phyloP scores from a whole-genome alignment of 1,140 invertebrate genomes.

The Myzus persicae region DNA sequence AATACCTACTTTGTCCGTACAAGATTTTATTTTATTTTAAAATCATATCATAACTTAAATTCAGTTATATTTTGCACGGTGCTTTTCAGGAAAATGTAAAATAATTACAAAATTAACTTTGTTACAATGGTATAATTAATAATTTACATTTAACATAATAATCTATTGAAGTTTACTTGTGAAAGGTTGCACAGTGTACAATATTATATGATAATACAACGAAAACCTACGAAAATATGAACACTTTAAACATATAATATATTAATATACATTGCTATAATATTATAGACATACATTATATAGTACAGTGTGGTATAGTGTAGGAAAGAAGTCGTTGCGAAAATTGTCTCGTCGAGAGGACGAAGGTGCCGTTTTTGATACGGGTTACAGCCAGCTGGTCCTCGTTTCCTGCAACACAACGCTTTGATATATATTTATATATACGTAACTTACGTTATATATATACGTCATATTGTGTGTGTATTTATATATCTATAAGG shows the following conservation, averaged over 20 bases:
- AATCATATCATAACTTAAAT: not conserved
- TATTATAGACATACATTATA: not conserved
- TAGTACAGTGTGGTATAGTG: fast-evolving
- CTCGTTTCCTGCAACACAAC: not conserved
- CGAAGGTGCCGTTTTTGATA: not conserved
- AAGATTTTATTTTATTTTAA: not conserved
- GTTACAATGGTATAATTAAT: not conserved
- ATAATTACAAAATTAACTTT: not conserved
- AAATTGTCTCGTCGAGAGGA: not conserved
- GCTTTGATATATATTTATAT: not conserved
- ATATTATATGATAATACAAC: not conserved
- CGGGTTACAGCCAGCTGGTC: not conserved
- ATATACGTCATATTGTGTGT: not conserved
- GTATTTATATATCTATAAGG: too few relatives aligned
- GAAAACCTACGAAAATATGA: not conserved
- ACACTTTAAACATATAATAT: not conserved
- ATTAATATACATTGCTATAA: not conserved
- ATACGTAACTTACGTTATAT: not conserved
- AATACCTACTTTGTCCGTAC: too few relatives aligned
- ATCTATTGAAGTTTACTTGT: too few relatives aligned
- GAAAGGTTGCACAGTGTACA: not conserved
- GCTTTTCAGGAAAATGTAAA: not conserved
- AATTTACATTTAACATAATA: not conserved
- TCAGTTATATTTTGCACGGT: not conserved
- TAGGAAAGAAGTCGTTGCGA: not conserved